Evolutionary conservation across 2,888 invertebrate genomes (phyloP).

Genomic region (Meliscaeva auricollis): DNA sequence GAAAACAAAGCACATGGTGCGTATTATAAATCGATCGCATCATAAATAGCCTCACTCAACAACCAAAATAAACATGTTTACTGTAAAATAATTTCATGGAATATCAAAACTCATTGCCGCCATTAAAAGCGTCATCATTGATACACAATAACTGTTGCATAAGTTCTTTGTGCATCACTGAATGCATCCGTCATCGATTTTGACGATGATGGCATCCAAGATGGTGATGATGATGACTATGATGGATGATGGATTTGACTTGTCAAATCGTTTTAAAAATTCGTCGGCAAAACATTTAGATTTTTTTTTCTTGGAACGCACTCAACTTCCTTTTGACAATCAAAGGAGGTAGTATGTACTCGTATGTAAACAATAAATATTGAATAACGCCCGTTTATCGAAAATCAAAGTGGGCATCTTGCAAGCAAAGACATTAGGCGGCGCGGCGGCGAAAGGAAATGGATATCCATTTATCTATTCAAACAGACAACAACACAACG

Average conservation of each 20-base stretch:
- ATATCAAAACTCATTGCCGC: constrained; percentile 41
- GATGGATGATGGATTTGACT: constrained; percentile 52
- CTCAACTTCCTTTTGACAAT: constrained; percentile 19
- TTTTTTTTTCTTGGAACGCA: constrained; percentile 4
- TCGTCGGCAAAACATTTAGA: not conserved
- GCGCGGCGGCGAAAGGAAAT: constrained; percentile 21
- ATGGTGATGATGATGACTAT: constrained; percentile 39
- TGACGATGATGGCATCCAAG: constrained; percentile 26
- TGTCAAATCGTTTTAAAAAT: constrained; percentile 20
- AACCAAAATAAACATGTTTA: constrained; percentile 55
- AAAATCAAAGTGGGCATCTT: constrained; percentile 21
- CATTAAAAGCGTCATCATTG: constrained; percentile 51
- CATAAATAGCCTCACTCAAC: constrained; percentile 41
- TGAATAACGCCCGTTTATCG: constrained; percentile 33
- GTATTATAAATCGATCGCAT: constrained; percentile 38
- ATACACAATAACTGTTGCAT: constrained; percentile 8
- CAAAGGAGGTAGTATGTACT: not conserved
- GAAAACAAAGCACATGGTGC: constrained; percentile 3
- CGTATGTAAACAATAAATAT: constrained; percentile 2
- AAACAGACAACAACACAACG: constrained; percentile 14
- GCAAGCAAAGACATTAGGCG: not conserved
- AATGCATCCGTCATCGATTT: constrained; percentile 40
- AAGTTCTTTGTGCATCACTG: constrained; percentile 17
- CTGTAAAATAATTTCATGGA: constrained; percentile 19
- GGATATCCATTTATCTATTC: constrained; percentile 31